Evolutionary conservation across 2,113 vertebrate genomes (phyloP).

Genomic region (Triplophysa rosa): DNA sequence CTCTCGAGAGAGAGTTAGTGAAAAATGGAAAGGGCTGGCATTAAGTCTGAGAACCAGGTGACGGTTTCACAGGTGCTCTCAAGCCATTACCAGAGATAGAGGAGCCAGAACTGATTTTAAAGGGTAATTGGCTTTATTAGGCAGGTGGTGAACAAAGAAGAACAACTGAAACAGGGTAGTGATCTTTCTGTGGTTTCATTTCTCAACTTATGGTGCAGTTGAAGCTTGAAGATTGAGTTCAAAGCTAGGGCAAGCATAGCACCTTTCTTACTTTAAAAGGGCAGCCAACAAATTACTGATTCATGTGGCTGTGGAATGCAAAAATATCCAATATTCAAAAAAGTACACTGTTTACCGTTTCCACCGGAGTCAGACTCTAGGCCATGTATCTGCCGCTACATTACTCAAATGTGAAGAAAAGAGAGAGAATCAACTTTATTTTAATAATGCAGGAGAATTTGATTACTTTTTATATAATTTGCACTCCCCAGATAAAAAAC

Average conservation of each 20-base stretch:
- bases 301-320: background rate
- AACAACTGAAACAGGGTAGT: background rate
- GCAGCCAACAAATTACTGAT: background rate
- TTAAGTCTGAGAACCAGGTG: slow-evolving; percentile 27
- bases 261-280: background rate
- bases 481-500: slow-evolving; percentile 60
- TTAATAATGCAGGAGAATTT: slow-evolving; percentile 69
- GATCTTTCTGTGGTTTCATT: slow-evolving; percentile 24
- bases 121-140: slow-evolving; percentile 47
- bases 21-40: slow-evolving; percentile 13
- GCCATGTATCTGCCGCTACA: slow-evolving; percentile 51
- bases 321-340: background rate
- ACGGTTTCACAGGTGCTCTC: slow-evolving; percentile 31
- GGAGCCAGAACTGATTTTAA: slow-evolving; percentile 30
- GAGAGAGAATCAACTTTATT: slow-evolving; percentile 57
- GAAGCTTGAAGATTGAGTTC: slow-evolving; percentile 21
- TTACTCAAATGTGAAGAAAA: slow-evolving; percentile 57
- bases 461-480: slow-evolving; percentile 69
- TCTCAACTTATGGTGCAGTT: slow-evolving; percentile 25
- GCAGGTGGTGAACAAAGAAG: slow-evolving; percentile 26
- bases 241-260: slow-evolving; percentile 3
- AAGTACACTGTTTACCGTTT: background rate
- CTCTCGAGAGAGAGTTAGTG: background rate
- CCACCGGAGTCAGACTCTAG: background rate
- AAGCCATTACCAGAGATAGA: slow-evolving; percentile 25